Evolutionary conservation across 2,797 vertebrate genomes (phyloP).

Genomic region (Protonibea diacanthus): DNA sequence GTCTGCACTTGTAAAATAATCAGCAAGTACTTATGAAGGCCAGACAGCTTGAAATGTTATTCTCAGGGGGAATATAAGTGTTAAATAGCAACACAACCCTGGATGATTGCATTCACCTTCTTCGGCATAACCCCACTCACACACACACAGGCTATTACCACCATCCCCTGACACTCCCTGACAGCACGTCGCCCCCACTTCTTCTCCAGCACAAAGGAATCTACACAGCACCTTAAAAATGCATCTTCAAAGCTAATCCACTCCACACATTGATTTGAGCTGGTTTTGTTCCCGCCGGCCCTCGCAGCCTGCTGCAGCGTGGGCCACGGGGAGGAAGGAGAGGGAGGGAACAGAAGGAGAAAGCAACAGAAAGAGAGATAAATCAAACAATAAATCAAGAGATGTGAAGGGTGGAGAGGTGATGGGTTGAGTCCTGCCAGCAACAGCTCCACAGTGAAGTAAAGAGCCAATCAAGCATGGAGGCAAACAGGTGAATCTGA

Average conservation of each 20-base stretch:
- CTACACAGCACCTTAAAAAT: slow-evolving; percentile 42
- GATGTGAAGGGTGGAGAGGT: slow-evolving; percentile 39
- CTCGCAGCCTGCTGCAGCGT: background rate
- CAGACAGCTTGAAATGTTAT: slow-evolving; percentile 38
- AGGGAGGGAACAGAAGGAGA: background rate
- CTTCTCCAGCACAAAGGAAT: slow-evolving; percentile 37
- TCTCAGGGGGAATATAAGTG: slow-evolving; percentile 55
- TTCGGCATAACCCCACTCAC: slow-evolving; percentile 26
- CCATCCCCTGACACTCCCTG: slow-evolving; percentile 39
- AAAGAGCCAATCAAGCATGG: slow-evolving; percentile 2
- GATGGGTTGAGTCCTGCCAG: slow-evolving; percentile 31
- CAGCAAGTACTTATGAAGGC: slow-evolving; percentile 42
- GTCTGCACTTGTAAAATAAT: slow-evolving; percentile 42
- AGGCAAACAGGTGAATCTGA: slow-evolving; percentile 33
- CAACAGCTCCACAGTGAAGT: background rate
- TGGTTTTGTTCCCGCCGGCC: slow-evolving; percentile 12
- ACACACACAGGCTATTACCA: slow-evolving; percentile 38
- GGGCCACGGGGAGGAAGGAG: background rate
- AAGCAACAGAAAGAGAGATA: background rate
- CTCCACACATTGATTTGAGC: slow-evolving; percentile 51
- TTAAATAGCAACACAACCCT: slow-evolving; percentile 53
- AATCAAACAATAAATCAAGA: slow-evolving; percentile 42
- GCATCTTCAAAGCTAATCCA: slow-evolving; percentile 61
- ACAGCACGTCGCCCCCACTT: slow-evolving; percentile 43
- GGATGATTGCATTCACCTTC: slow-evolving; percentile 50